Conservation (phyloP, 2,797 vertebrate genomes). For the Buceros bicornis region DNA sequence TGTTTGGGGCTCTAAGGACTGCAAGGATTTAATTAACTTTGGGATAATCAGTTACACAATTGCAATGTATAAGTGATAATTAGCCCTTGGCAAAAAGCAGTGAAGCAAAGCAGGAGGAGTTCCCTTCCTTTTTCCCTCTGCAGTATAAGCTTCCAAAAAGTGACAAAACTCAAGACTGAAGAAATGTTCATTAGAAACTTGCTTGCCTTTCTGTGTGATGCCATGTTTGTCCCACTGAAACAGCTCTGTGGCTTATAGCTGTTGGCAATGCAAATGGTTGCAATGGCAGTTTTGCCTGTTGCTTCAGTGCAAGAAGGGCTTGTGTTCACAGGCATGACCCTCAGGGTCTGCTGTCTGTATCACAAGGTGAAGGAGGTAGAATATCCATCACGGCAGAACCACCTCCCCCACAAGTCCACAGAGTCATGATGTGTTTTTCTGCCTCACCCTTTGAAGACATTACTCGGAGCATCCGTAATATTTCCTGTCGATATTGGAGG, state of each 20-base stretch:
- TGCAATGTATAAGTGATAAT: neutral
- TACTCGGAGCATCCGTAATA: conserved; percentile 1
- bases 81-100: neutral
- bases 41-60: neutral
- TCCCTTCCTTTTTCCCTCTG: neutral
- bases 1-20: neutral
- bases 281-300: neutral
- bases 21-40: conserved; percentile 13
- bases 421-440: conserved; percentile 38
- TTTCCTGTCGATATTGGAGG: neutral
- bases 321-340: neutral
- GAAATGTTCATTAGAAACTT: neutral
- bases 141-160: neutral
- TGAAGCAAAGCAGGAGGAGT: neutral
- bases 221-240: neutral
- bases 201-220: neutral
- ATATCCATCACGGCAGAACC: neutral
- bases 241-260: accelerated
- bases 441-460: conserved; percentile 36
- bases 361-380: neutral
- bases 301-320: neutral
- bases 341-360: neutral
- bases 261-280: neutral
- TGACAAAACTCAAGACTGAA: neutral
- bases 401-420: neutral